Conservation (phyloP, 2,888 invertebrate species). For the Masnerella sp. region DNA sequence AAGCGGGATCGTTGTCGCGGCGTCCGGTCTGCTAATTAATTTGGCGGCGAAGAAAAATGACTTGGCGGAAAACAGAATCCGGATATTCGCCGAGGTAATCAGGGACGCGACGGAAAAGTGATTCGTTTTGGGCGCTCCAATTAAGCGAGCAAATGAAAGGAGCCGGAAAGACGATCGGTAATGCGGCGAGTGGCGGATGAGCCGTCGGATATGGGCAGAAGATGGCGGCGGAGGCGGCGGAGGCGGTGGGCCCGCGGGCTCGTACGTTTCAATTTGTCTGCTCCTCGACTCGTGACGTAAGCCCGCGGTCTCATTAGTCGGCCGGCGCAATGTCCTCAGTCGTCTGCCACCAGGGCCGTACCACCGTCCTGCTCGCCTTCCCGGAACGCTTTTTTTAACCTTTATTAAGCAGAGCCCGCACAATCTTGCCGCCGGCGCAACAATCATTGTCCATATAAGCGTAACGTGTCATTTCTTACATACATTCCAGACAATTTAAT, state of each 20-base stretch:
- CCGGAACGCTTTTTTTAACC: too few species aligned
- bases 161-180: slow-evolving; percentile 39
- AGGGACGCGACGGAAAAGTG: slow-evolving; percentile 58
- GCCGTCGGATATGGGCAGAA: slow-evolving; percentile 39
- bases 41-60: slow-evolving; percentile 35
- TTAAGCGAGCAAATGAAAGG: slow-evolving; percentile 39
- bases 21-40: slow-evolving; percentile 24
- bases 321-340: slow-evolving; percentile 13
- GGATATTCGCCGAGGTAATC: slow-evolving; percentile 39
- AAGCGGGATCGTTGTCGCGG: slow-evolving; percentile 3
- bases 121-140: slow-evolving; percentile 54
- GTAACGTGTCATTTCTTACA: too few species aligned
- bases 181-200: slow-evolving; percentile 34
- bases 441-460: too few species aligned
- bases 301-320: slow-evolving; percentile 76
- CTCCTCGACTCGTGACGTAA: slow-evolving; percentile 68
- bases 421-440: too few species aligned
- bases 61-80: slow-evolving; percentile 28
- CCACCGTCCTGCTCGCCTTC: too few species aligned
- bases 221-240: slow-evolving; percentile 26
- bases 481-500: too few species aligned
- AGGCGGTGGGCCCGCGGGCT: slow-evolving; percentile 69
- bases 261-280: slow-evolving; percentile 76
- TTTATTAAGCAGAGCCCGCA: too few species aligned
- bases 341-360: slow-evolving; percentile 17